Percentiles rank a stretch among this genome's conserved stretches.
Evolutionary conservation across 2,113 vertebrate species (phyloP).

Genomic region (Psephotus haematonotus): DNA sequence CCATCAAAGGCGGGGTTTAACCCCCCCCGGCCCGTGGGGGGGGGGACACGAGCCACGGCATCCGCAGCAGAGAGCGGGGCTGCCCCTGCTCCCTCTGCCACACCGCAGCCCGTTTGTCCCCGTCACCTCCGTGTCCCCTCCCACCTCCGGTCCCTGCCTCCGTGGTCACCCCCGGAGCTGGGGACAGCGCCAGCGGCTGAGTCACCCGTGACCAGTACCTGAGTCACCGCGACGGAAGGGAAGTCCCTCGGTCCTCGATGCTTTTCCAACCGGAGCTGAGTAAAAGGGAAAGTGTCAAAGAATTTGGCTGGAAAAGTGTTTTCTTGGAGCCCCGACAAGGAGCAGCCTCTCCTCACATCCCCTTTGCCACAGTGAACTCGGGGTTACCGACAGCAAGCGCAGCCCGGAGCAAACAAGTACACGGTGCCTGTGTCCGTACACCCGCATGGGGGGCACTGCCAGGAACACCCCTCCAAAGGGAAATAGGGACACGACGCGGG

Average conservation of each 20-base stretch:
- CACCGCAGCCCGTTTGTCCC: neutral
- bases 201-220: slow-evolving; percentile 57
- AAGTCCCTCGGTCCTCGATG: neutral
- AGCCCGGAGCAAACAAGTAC: neutral
- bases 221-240: slow-evolving; percentile 30
- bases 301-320: slow-evolving; percentile 26
- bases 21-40: rapidly evolving
- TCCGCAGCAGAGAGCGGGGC: neutral
- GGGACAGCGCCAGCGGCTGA: neutral
- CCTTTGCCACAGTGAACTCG: slow-evolving; percentile 39
- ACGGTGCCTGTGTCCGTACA: neutral
- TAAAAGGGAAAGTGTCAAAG: slow-evolving; percentile 44
- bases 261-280: slow-evolving; percentile 61
- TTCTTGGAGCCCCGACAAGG: neutral
- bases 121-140: neutral
- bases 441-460: rapidly evolving
- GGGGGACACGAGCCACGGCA: neutral
- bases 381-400: neutral
- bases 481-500: neutral
- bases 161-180: neutral
- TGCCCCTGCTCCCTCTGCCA: neutral
- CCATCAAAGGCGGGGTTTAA: neutral
- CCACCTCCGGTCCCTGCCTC: neutral
- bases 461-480: rapidly evolving
- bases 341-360: neutral